Evolutionary conservation across 2,888 invertebrate genomes (phyloP), one percentile per base, ranked within the genome.

Genomic region (Sarcophaga variegata): DNA sequence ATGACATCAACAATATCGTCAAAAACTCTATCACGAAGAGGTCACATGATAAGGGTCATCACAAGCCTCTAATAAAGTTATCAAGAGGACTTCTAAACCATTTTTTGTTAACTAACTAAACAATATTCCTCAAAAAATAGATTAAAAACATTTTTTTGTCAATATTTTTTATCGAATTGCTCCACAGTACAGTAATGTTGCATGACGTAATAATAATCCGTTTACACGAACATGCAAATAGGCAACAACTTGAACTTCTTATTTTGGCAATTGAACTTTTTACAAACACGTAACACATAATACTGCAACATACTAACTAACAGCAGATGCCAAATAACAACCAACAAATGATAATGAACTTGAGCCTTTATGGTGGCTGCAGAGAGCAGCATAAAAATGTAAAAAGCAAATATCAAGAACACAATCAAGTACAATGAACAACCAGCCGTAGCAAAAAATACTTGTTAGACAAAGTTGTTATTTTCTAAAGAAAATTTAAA

Each of bases 331-430:
- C 54, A 54, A 54, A 14, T 17, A 54, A 54, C 54, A 54, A 14
- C 75, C 60, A 69, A 37, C n/a, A 76, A 20, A 71, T 62, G 84
- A 66, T 71, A 84, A 80, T 84, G 84, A 84, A 84, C 84, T 84
- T 84, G 84, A 80, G 27, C 71, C 54, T 70, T 17, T 54, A 54
- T 47, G 67, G 11, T 62, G n/a, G 11, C n/a, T n/a, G 20, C n/a
- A 67, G 20, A 69, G 63, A 54, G 45, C 72, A 81, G 54, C 69
- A 82, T 67, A 76, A 66, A 75, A 81, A 66, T 64, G 71, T 67
- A 76, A 79, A 75, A 76, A 72, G 83, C 72, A 77, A 86, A 83
- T 83, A 83, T 83, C 83, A 81, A 22, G 22, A 22, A 72, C 69
- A 22, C 45, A 86, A 25, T 25, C 14, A 81, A 83, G 47, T 69